A percentile compares a stretch with the other conserved stretches of the same genome.
Conservation (phyloP, 2,113 vertebrate species). For the Brachionichthys hirsutus region DNA sequence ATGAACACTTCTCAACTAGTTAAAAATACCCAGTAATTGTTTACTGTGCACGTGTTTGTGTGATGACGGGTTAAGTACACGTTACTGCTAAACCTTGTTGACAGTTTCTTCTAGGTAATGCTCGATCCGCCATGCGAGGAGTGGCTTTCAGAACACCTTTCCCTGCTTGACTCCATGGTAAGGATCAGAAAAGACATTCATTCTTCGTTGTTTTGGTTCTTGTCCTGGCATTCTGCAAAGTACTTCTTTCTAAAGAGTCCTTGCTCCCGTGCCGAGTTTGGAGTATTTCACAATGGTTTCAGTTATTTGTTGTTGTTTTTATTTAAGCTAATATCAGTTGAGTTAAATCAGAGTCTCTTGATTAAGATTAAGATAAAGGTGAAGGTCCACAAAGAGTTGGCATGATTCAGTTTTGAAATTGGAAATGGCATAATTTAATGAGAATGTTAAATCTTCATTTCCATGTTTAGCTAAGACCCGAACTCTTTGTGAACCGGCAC, state of each 20-base stretch:
- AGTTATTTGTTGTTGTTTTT: constrained; percentile 17
- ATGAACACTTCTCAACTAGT: constrained; percentile 59
- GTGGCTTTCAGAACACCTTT: constrained; percentile 92
- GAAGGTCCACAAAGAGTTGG: constrained; percentile 92
- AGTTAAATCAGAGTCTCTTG: constrained; percentile 16
- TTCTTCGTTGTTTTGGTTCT: constrained; percentile 18
- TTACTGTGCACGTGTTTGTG: constrained; percentile 63
- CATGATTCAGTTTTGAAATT: constrained; percentile 4
- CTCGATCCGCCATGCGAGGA: constrained; percentile 93
- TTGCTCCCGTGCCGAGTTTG: constrained; percentile 23
- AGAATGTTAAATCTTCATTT: background rate
- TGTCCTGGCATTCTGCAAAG: constrained; percentile 26
- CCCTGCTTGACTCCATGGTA: constrained; percentile 94
- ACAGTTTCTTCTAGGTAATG: constrained; percentile 99
- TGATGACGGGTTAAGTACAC: constrained; percentile 76
- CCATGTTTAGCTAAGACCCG: constrained; percentile 5
- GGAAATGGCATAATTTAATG: background rate
- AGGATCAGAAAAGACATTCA: constrained; percentile 84
- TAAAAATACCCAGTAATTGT: constrained; percentile 46
- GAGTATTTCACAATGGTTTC: constrained; percentile 19
- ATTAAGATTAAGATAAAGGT: constrained; percentile 67
- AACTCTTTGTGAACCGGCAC: constrained; percentile 94
- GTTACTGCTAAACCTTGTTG: constrained; percentile 98
- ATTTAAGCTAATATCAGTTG: constrained; percentile 13
- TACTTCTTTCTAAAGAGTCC: constrained; percentile 24